Evolutionary conservation across 1,140 invertebrate genomes (phyloP), one percentile per base, ranked within the genome.

Genomic region (Ectropis grisescens): DNA sequence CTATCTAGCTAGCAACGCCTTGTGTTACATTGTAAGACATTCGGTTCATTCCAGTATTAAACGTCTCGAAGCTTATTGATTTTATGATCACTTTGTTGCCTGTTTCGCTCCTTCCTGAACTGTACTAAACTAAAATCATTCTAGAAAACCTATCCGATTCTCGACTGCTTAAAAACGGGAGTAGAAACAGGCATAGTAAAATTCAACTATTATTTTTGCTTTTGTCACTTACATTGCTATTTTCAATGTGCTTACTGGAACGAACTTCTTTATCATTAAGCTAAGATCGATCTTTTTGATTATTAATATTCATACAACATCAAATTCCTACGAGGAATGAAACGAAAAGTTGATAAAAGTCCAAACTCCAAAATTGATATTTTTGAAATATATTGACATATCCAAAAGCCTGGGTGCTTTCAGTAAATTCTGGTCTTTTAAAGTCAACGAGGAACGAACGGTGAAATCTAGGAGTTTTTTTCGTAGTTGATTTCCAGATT

Each of bases 1-100:
- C 70, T 79, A 69, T 72, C 58, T 81, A 81, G 76, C 69, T 81
- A 76, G 76, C 61, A 67, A 67, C 52, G 72, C 72, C 72, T 81
- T 58, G 58, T 70, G 59, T 74, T 78, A 68, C 59, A 65, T 72
- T 52, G n/a, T 76, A 75, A 76, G 58, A 50, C 44, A 44, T 43
- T 44, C 53, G 58, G 43, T 56, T 69, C 55, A 62, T 71, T 80
- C 62, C 68, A 67, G 65, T 72, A 66, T n/a, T n/a, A n/a, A n/a
- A n/a, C n/a, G n/a, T n/a, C n/a, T n/a, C n/a, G n/a, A n/a, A n/a
- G n/a, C n/a, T n/a, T n/a, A n/a, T n/a, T n/a, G n/a, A n/a, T n/a
- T n/a, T n/a, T n/a, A n/a, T n/a, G n/a, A n/a, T n/a, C n/a, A n/a
- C n/a, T n/a, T n/a, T n/a, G n/a, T n/a, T n/a, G n/a, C n/a, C n/a